Percentiles rank a stretch among this genome's conserved stretches.
phyloP scores from a whole-genome alignment of 2,888 invertebrate genomes.

The Archips crataeganus region DNA sequence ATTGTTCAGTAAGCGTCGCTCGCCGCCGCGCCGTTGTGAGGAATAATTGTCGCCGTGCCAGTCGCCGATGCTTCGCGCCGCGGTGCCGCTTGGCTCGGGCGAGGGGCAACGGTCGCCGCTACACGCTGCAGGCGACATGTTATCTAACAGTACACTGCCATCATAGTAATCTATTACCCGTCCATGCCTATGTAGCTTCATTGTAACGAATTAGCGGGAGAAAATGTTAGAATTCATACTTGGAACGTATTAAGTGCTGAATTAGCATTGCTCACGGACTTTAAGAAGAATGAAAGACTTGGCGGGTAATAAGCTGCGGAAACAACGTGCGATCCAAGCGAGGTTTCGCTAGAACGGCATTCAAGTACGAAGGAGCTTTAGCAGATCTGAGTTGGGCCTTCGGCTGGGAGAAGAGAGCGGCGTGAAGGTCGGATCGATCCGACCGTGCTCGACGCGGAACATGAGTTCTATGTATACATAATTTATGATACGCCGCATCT shows the following conservation, averaged over 20 bases:
- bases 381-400: slow-evolving; percentile 45
- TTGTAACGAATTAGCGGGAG: slow-evolving; percentile 3
- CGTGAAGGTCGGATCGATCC: slow-evolving; percentile 60
- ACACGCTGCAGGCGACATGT: slow-evolving; percentile 45
- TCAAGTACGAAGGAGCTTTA: slow-evolving; percentile 35
- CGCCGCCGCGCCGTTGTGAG: slow-evolving; percentile 54
- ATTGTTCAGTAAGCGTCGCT: slow-evolving; percentile 68
- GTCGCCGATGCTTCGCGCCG: slow-evolving; percentile 53
- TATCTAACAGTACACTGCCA: slow-evolving; percentile 63
- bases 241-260: background rate
- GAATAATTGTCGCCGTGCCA: slow-evolving; percentile 63
- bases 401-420: slow-evolving; percentile 45
- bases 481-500: slow-evolving; percentile 76
- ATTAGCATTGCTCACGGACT: background rate
- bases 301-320: slow-evolving; percentile 29
- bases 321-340: slow-evolving; percentile 45
- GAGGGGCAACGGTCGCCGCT: slow-evolving; percentile 63
- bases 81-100: slow-evolving; percentile 46
- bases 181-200: slow-evolving; percentile 4
- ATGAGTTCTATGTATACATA: slow-evolving; percentile 70
- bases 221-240: background rate
- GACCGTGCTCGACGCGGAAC: slow-evolving; percentile 65
- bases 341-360: slow-evolving; percentile 46
- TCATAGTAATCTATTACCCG: slow-evolving; percentile 51
- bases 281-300: slow-evolving; percentile 30